Evolutionary conservation across 2,113 vertebrate species (phyloP), one percentile per base, ranked within the genome.

Genomic region (Marmota flaviventris): DNA sequence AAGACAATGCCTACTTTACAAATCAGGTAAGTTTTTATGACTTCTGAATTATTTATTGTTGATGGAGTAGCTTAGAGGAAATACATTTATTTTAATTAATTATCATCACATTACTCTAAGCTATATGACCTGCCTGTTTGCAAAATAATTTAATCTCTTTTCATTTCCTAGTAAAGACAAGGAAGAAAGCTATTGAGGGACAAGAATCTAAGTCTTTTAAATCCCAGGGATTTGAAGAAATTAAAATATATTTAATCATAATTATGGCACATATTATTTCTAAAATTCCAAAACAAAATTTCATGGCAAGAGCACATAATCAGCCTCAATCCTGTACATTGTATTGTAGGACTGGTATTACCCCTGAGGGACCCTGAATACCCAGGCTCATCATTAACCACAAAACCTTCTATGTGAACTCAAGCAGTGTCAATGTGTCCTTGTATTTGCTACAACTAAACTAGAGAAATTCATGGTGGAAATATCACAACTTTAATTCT

Each of bases 211-310:
- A 63, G 12, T 73, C 32, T 67, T 95, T 90, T 81, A 75, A 7
- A 70, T 77, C 77, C n/a, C n/a, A 48, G 37, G 29, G 25, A 87
- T 67, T 83, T 84, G 90, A 82, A 42, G 39, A 77, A 83, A 9
- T 58, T 91, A 37, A 93, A 96, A 45, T 27, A 82, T 1, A 32
- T 83, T 63, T 32, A 97, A 48, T 56, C 37, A 77, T 87, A 95
- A 93, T 45, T 51, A n/a, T 48, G 11, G 3, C 14, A 27, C 14
- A 39, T 37, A 79, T 45, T 65, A 90, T 65, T 92, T 86, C 58
- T 78, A 86, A 93, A 93, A 81, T 76, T 65, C 9, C 18, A 51
- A 48, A 72, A 53, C 14, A 75, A 32, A 83, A 53, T 83, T 82
- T 65, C 48, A 65, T 42, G 34, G 58, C 10, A 96, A 86, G 20